A percentile compares a stretch with the other conserved stretches of the same genome.
Evolutionary conservation across 2,113 vertebrate genomes (phyloP).

Genomic region (Sceloporus undulatus): DNA sequence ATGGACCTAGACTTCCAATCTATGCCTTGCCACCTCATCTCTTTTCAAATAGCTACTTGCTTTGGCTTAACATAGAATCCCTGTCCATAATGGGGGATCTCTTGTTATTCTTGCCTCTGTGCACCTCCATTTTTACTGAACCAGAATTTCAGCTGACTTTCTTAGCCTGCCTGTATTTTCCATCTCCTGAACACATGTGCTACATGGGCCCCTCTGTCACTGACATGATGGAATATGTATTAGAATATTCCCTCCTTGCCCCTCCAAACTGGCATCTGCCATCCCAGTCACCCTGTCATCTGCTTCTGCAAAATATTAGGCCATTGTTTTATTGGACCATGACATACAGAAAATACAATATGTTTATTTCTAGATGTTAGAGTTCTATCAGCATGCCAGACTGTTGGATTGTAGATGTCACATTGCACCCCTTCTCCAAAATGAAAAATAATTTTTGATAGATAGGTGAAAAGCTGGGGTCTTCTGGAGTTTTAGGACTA

Average conservation of each 20-base stretch:
- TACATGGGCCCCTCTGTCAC: not conserved
- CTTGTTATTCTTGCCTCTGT: not conserved
- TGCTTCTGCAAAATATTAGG: slow-evolving; percentile 3
- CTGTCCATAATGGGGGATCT: too few relatives aligned
- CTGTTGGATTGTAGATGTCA: too few relatives aligned
- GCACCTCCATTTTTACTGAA: slow-evolving; percentile 8
- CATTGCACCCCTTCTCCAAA: not conserved
- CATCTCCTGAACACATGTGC: not conserved
- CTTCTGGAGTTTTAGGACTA: not conserved
- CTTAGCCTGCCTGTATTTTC: not conserved
- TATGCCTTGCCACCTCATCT: not conserved
- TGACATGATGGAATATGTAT: not conserved
- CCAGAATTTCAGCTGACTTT: not conserved
- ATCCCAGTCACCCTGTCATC: not conserved
- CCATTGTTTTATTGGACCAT: not conserved
- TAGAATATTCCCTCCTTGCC: not conserved
- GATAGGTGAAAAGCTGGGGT: not conserved
- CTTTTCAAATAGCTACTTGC: not conserved
- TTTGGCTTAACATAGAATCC: not conserved
- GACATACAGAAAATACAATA: not conserved
- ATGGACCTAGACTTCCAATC: not conserved
- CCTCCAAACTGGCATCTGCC: not conserved
- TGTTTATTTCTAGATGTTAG: not conserved
- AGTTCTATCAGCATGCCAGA: not conserved
- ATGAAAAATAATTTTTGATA: not conserved